These are phyloP conservation scores for Apostichopus japonicus DNA, from an alignment of 35 echinoderm and acorn worm genomes.

Conservation along the genomic window DNA sequence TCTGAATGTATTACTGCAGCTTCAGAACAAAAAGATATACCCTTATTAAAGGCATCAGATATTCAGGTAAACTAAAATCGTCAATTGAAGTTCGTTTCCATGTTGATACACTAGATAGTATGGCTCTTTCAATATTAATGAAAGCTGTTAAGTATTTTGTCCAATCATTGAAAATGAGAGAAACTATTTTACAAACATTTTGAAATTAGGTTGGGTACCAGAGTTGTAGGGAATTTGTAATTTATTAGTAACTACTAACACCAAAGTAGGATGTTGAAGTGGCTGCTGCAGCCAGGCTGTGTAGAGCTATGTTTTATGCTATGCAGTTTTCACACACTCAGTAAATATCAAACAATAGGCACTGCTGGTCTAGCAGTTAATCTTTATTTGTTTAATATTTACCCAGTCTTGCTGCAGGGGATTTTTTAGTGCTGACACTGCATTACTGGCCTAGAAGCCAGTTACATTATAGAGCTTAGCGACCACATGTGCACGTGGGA, in stretches of 20 bases:
- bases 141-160: not conserved
- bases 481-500: no score
- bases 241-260: not conserved
- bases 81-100: not conserved
- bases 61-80: not conserved
- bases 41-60: not conserved
- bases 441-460: no score
- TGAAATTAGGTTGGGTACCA: not conserved
- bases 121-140: no score
- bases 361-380: no score
- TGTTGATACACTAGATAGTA: not conserved
- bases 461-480: no score
- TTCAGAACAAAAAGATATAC: not conserved
- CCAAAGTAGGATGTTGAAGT: not conserved
- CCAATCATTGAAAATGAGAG: not conserved
- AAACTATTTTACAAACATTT: not conserved
- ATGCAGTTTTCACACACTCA: no score
- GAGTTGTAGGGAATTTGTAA: not conserved
- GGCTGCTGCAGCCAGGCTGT: not conserved
- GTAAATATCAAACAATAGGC: no score
- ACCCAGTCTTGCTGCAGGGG: no score
- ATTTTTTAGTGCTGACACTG: no score
- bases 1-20: not conserved
- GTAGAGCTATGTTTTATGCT: no score
- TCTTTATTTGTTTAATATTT: no score